Conservation (phyloP, 2,888 invertebrate genomes). For the Acheta domesticus region DNA sequence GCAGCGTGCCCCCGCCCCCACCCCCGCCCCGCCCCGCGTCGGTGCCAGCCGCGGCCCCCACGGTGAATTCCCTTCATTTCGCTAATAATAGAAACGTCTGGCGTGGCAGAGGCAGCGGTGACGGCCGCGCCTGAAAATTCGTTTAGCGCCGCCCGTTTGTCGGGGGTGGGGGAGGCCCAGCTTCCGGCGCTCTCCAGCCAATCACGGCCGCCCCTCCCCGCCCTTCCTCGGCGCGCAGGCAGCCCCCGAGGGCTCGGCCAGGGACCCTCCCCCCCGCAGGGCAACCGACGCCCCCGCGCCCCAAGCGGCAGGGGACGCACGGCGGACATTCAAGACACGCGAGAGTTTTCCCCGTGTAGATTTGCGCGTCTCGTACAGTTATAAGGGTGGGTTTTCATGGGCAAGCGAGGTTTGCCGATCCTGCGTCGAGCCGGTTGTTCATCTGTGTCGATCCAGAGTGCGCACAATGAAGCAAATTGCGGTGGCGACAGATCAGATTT, state of each 20-base stretch:
- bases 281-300: no score
- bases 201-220: background rate
- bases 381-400: no score
- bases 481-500: no score
- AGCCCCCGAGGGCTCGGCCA: background rate
- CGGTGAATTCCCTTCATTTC: conserved; percentile 7
- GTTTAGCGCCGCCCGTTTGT: conserved; percentile 6
- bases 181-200: background rate
- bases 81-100: conserved; percentile 10
- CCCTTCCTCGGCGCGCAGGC: background rate
- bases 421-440: no score
- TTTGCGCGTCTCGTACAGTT: no score
- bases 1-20: background rate
- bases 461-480: no score
- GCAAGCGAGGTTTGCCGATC: no score
- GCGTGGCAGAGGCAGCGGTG: background rate
- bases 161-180: background rate
- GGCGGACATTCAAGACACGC: no score
- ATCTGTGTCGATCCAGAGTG: no score
- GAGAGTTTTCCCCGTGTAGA: no score
- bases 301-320: no score
- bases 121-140: background rate
- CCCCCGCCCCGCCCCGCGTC: background rate
- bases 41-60: background rate
- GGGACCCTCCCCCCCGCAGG: no score